Evolutionary conservation across 2,797 vertebrate species (phyloP), one percentile per base, ranked within the genome.

Genomic region (Sebastes iracundus): DNA sequence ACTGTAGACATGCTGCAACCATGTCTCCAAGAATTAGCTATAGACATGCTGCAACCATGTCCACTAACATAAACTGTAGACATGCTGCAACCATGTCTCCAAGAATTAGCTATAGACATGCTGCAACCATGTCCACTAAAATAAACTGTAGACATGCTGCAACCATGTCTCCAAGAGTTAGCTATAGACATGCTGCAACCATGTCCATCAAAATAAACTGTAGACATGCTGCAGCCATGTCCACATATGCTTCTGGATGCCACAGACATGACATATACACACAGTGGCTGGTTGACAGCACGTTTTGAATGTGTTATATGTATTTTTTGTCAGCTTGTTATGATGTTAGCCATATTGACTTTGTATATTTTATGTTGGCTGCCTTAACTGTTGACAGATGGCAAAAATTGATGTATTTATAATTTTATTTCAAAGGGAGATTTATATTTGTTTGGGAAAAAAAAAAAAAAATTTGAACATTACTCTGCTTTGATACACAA

Each of bases 321-420:
- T 61, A 22, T 75, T 84, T 84, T 53, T 53, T 68, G 3, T 68
- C 56, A 63, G 62, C 27, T 46, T 18, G 42, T 72, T 52, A 64
- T 46, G 25, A 56, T 63, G 35, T 27, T 11, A 5, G 49, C 33
- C 35, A 72, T 61, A 75, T 28, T 74, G 65, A 74, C 9, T 22
- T 67, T 79, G 16, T 75, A 64, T 69, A 63, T 73, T 75, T 72
- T 12, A 20, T 63, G 70, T 67, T 83, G 69, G 64, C 63, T 33
- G 55, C 76, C 6, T 25, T 65, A 42, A 73, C 35, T 70, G 53
- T 14, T 66, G 27, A 77, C 74, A 80, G 77, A 82, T 84, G 83
- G 81, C 13, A 20, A 60, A 60, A 74, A 56, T 13, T 10, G n/a
- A 73, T 70, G 67, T 66, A 46, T 82, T 60, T 35, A 28, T 58